These are phyloP conservation scores for Acronicta leporina DNA, from an alignment of 2,888 invertebrate species.

Conservation along the genomic window DNA sequence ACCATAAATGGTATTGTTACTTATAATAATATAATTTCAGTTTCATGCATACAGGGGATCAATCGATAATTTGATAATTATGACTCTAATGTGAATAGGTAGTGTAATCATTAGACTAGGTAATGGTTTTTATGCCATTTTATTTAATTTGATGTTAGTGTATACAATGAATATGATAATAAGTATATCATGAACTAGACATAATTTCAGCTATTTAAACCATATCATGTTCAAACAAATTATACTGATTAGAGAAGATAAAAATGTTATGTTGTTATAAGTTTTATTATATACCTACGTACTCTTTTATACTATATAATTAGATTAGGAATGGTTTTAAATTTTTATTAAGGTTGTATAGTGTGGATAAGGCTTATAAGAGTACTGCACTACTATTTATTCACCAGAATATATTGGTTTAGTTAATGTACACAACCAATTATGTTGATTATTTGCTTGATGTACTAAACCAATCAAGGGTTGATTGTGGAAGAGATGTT, in stretches of 20 bases:
- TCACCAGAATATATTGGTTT: no score
- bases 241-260: no score
- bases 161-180: constrained; percentile 2
- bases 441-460: no score
- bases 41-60: neutral
- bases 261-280: constrained; percentile 21
- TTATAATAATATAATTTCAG: no score
- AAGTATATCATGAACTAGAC: no score
- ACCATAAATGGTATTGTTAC: constrained; percentile 40
- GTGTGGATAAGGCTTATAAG: no score
- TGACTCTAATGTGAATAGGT: neutral
- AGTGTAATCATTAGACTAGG: neutral
- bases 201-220: no score
- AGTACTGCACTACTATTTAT: no score
- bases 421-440: no score
- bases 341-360: neutral
- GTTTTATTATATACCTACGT: constrained; percentile 9
- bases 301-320: neutral
- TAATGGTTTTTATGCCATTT: neutral
- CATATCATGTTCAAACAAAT: no score
- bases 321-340: neutral
- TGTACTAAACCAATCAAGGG: neutral
- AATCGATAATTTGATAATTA: neutral
- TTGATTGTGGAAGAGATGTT: neutral
- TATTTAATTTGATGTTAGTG: constrained; percentile 6